Conservation (phyloP, 2,888 invertebrate species). For the Rhamphomyia laevipes region DNA sequence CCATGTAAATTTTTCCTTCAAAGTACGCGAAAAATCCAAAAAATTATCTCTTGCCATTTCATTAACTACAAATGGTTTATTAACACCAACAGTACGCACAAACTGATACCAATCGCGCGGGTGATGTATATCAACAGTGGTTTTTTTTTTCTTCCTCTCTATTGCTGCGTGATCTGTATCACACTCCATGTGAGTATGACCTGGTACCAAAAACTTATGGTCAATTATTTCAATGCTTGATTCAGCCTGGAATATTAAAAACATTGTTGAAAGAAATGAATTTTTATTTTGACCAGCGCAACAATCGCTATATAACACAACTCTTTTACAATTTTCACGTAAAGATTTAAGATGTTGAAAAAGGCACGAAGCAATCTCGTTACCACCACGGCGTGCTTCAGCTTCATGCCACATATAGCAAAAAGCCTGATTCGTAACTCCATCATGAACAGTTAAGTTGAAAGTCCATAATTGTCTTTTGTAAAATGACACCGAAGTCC, state of each 20-base stretch:
- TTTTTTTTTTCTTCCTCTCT: not conserved
- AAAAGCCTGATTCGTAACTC: not conserved
- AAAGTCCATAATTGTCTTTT: slow-evolving; percentile 14
- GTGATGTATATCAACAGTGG: not conserved
- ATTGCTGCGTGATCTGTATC: not conserved
- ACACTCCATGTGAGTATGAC: slow-evolving; percentile 11
- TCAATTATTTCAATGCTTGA: not conserved
- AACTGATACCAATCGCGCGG: not conserved
- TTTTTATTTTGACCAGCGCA: not conserved
- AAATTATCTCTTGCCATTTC: no score
- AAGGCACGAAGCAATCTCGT: not conserved
- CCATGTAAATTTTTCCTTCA: not conserved
- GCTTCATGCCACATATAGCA: not conserved
- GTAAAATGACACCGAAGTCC: slow-evolving; percentile 12
- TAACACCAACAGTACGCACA: not conserved
- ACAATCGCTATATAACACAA: not conserved
- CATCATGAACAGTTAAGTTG: slow-evolving; percentile 13
- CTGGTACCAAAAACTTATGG: slow-evolving; percentile 10
- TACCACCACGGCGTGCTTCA: not conserved
- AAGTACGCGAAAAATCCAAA: no score
- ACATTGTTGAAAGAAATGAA: not conserved
- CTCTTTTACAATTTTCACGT: no score
- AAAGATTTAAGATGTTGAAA: not conserved
- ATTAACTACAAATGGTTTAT: not conserved
- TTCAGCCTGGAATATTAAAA: not conserved